These are phyloP conservation scores for Venusia cambrica DNA, from an alignment of 2,888 invertebrate genomes.

Conservation along the genomic window DNA sequence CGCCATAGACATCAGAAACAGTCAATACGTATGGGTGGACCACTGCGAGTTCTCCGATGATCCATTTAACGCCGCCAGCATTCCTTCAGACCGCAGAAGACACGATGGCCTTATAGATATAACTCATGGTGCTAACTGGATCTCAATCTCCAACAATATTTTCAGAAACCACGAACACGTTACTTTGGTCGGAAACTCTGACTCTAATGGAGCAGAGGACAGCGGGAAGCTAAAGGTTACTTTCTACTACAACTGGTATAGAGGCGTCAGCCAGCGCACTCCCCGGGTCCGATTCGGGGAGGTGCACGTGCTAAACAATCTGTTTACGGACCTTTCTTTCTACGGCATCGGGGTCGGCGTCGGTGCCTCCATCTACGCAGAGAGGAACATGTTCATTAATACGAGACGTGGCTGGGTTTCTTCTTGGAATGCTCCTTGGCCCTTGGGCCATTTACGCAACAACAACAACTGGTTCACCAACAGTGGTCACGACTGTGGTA, in stretches of 20 bases:
- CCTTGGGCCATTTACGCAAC: slow-evolving; percentile 2
- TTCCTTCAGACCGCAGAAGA: slow-evolving; percentile 8
- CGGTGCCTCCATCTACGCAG: slow-evolving; percentile 15
- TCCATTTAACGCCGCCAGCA: slow-evolving; percentile 15
- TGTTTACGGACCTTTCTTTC: slow-evolving; percentile 17
- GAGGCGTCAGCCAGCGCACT: slow-evolving; percentile 18
- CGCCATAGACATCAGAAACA: slow-evolving; percentile 8
- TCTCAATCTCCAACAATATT: slow-evolving; percentile 23
- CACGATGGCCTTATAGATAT: slow-evolving; percentile 27
- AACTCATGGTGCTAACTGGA: slow-evolving; percentile 11
- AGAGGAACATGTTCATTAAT: slow-evolving; percentile 23
- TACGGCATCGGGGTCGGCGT: slow-evolving; percentile 21
- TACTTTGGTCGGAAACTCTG: slow-evolving; percentile 22
- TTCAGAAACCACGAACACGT: slow-evolving; percentile 26
- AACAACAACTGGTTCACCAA: slow-evolving; percentile 17
- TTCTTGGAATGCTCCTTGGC: slow-evolving; percentile 6
- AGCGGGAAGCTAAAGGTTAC: slow-evolving; percentile 15
- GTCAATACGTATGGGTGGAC: slow-evolving; percentile 13
- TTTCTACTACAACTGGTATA: slow-evolving; percentile 24
- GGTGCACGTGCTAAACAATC: slow-evolving; percentile 26
- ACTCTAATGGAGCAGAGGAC: slow-evolving; percentile 15
- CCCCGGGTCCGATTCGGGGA: slow-evolving; percentile 24
- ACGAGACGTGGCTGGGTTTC: slow-evolving; percentile 18
- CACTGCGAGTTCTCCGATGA: slow-evolving; percentile 27
- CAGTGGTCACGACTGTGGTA: slow-evolving; percentile 9